phyloP scores from a whole-genome alignment of 2,888 invertebrate genomes.

The Agrochola lota region DNA sequence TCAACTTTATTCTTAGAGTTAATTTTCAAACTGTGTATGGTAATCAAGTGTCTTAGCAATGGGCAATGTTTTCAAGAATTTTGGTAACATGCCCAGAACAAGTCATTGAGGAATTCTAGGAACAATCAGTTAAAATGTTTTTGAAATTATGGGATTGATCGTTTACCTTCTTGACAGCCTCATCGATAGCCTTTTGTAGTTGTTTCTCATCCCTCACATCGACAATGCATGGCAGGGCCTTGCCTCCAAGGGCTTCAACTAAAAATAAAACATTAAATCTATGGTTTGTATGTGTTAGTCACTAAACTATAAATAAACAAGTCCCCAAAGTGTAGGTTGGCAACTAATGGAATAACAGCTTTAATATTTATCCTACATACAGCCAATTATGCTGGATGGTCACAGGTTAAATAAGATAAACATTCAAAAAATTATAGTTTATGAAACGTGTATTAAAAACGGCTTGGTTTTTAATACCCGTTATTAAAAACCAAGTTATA shows the following conservation, averaged over 20 bases:
- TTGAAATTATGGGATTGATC: background rate
- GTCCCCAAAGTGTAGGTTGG: background rate
- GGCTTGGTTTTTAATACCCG: no score
- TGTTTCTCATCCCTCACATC: slow-evolving; percentile 96
- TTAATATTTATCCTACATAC: background rate
- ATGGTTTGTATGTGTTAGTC: background rate
- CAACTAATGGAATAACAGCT: no score
- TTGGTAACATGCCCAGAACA: background rate
- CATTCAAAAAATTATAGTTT: background rate
- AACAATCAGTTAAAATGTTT: background rate
- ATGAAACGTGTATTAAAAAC: no score
- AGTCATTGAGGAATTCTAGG: background rate
- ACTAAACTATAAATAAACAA: background rate
- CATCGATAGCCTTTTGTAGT: slow-evolving; percentile 93
- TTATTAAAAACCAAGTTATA: no score
- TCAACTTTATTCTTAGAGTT: no score
- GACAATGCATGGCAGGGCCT: slow-evolving; percentile 96
- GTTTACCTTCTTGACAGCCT: slow-evolving; percentile 92
- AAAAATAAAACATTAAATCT: slow-evolving; percentile 65
- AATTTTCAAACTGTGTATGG: no score
- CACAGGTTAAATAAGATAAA: slow-evolving; percentile 1
- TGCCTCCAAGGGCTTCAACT: slow-evolving; percentile 97
- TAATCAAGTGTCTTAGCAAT: background rate
- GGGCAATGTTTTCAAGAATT: background rate
- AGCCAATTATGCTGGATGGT: no score